Evolutionary conservation across 2,113 vertebrate species (phyloP).

Genomic region (Oreochromis tanganicae): DNA sequence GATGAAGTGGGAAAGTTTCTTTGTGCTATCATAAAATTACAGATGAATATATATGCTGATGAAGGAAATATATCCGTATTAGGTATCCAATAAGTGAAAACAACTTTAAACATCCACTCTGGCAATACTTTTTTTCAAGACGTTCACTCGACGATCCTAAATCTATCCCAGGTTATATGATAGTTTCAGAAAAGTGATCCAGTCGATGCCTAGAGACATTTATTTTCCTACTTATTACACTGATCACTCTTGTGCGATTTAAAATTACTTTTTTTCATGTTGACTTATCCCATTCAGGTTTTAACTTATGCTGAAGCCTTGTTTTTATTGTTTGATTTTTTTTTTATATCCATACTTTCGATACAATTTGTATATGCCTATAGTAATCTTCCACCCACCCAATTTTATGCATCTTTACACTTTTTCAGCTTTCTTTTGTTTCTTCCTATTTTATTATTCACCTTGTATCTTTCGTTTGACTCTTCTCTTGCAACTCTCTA

Average conservation of each 20-base stretch:
- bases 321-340: not conserved
- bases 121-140: not conserved
- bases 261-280: not conserved
- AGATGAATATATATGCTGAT: not conserved
- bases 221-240: not conserved
- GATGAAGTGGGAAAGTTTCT: not conserved
- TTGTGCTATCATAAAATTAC: not conserved
- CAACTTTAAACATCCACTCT: not conserved
- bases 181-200: not conserved
- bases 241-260: not conserved
- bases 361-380: not conserved
- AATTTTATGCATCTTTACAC: not conserved
- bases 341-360: not conserved
- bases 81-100: not conserved
- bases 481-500: conserved; percentile 15
- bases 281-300: not conserved
- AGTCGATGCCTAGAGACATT: not conserved
- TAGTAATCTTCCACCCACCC: not conserved
- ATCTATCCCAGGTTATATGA: not conserved
- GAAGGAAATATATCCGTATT: not conserved
- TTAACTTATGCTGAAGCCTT: not conserved
- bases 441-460: not conserved
- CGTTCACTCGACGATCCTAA: not conserved
- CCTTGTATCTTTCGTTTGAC: conserved; percentile 2
- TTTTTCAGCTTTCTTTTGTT: conserved; percentile 8